Percentiles rank a stretch among this genome's conserved stretches.
phyloP scores from a whole-genome alignment of 2,888 invertebrate genomes.

The Marasmarcha lunaedactyla region DNA sequence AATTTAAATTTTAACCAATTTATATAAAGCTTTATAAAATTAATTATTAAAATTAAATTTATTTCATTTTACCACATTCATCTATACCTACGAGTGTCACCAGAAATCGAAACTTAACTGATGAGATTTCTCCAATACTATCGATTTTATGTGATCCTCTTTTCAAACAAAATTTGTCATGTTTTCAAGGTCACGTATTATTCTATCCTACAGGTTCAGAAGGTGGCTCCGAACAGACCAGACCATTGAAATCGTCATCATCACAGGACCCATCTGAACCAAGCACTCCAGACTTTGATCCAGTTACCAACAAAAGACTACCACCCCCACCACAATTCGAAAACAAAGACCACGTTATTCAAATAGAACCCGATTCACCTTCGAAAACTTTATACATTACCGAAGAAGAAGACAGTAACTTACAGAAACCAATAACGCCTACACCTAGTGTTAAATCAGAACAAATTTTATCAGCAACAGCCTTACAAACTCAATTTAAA shows the following conservation, averaged over 20 bases:
- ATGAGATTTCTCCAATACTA: too few relatives aligned
- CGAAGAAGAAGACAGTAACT: conserved; percentile 36
- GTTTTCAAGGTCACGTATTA: too few relatives aligned
- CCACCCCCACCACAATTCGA: conserved; percentile 33
- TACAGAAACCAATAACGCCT: conserved; percentile 49
- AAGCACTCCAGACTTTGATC: conserved; percentile 31
- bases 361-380: conserved; percentile 35
- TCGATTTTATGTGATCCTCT: too few relatives aligned
- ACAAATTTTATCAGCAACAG: conserved; percentile 48
- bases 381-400: conserved; percentile 40
- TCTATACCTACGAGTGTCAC: too few relatives aligned
- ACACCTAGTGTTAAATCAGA: conserved; percentile 33
- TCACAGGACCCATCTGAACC: conserved; percentile 42
- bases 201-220: conserved; percentile 28
- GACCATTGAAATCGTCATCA: conserved; percentile 35
- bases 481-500: conserved; percentile 36
- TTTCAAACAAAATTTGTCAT: too few relatives aligned
- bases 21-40: too few relatives aligned
- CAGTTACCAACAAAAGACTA: conserved; percentile 25
- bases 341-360: conserved; percentile 38
- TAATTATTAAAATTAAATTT: too few relatives aligned
- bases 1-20: too few relatives aligned
- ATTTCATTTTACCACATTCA: too few relatives aligned
- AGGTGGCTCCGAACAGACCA: conserved; percentile 35
- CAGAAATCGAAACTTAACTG: too few relatives aligned